These are phyloP conservation scores for Cartodere bifasciata DNA, from an alignment of 2,888 invertebrate genomes.

Conservation along the genomic window DNA sequence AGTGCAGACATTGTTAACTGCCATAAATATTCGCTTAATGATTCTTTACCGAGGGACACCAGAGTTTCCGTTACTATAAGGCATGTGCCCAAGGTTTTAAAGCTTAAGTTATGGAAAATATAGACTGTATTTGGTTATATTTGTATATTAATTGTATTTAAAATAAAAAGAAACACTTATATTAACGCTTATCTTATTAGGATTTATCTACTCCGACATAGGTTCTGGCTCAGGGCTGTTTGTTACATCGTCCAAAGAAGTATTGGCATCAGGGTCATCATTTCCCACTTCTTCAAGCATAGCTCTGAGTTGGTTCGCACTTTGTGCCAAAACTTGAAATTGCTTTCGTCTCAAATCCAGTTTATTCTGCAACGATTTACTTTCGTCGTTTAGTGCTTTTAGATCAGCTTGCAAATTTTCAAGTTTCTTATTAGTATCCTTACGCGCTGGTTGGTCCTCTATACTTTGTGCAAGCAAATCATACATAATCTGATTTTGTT, in stretches of 20 bases:
- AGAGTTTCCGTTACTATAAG: conserved; percentile 85
- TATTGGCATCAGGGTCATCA: conserved; percentile 12
- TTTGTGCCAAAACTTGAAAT: conserved; percentile 76
- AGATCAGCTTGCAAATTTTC: conserved; percentile 62
- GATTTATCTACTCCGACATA: conserved; percentile 29
- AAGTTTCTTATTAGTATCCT: conserved; percentile 60
- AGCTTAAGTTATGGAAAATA: conserved; percentile 50
- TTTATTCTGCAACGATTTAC: conserved; percentile 60
- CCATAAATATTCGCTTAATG: conserved; percentile 40
- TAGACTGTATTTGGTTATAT: too few relatives aligned
- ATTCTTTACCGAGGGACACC: conserved; percentile 48
- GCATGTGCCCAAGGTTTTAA: conserved; percentile 80
- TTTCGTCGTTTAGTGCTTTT: conserved; percentile 53
- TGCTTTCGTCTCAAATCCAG: conserved; percentile 77
- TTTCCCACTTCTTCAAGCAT: conserved; percentile 55
- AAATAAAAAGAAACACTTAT: too few relatives aligned
- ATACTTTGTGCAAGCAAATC: conserved; percentile 87
- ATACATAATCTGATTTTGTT: conserved; percentile 86
- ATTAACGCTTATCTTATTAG: too few relatives aligned
- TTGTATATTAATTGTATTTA: too few relatives aligned
- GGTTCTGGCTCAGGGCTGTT: conserved; percentile 31
- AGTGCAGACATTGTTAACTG: conserved; percentile 49
- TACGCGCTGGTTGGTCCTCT: conserved; percentile 78
- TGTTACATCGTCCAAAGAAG: conserved; percentile 35
- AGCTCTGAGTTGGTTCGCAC: conserved; percentile 73